A percentile compares a stretch with the other conserved stretches of the same genome.
phyloP scores from a whole-genome alignment of 2,113 vertebrate species.

The Mixornis gularis region DNA sequence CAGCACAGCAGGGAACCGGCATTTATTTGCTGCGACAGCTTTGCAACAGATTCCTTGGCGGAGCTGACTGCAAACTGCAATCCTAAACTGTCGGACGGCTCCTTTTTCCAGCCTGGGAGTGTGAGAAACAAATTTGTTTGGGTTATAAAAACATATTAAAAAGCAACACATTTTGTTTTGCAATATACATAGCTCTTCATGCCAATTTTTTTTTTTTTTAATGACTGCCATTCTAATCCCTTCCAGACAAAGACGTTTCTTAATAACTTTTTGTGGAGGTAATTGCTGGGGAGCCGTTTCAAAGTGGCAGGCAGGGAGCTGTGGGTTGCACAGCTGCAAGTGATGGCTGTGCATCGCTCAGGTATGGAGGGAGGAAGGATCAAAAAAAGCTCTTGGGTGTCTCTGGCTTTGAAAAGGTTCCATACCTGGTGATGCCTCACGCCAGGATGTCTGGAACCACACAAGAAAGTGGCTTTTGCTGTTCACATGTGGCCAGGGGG shows the following conservation, averaged over 20 bases:
- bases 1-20: constrained; percentile 22
- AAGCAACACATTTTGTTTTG: constrained; percentile 80
- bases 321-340: neutral
- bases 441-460: neutral
- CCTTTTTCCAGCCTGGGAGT: constrained; percentile 70
- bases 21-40: constrained; percentile 39
- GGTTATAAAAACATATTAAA: constrained; percentile 77
- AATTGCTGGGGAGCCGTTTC: neutral
- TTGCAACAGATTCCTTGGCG: constrained; percentile 51
- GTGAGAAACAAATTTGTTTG: constrained; percentile 79
- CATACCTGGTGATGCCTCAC: neutral
- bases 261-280: constrained; percentile 18
- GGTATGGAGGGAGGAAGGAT: neutral
- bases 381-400: neutral
- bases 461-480: neutral
- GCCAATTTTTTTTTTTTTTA: constrained; percentile 58
- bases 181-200: constrained; percentile 69
- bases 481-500: rapidly evolving
- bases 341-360: neutral
- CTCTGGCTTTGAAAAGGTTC: neutral
- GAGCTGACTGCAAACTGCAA: constrained; percentile 61
- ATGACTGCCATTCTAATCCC: constrained; percentile 61
- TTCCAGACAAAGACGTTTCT: constrained; percentile 38
- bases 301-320: neutral
- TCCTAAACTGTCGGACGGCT: constrained; percentile 65